These are phyloP conservation scores for Equus przewalskii DNA, from an alignment of 2,113 vertebrate genomes.

Conservation along the genomic window DNA sequence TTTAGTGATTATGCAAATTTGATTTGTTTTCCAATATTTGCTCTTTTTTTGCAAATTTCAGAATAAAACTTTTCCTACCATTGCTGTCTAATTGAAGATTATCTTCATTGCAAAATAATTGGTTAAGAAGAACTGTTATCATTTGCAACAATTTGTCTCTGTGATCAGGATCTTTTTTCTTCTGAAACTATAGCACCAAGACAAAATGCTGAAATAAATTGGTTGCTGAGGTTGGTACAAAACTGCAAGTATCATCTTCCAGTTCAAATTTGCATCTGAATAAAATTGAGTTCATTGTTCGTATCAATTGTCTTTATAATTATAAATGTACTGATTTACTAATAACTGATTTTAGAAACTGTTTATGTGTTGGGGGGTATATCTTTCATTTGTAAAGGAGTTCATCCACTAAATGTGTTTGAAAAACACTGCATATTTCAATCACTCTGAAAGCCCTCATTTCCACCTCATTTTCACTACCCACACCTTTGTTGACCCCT, in stretches of 20 bases:
- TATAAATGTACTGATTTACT: background rate
- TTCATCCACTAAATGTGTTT: background rate
- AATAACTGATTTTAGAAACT: background rate
- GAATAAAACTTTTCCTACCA: background rate
- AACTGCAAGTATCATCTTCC: background rate
- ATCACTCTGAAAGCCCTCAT: background rate
- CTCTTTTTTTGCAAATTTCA: background rate
- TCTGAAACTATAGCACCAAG: background rate
- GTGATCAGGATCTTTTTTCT: background rate
- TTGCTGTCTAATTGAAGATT: background rate
- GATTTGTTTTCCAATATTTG: background rate
- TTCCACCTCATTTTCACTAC: background rate
- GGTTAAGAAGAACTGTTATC: background rate
- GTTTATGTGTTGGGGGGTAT: background rate
- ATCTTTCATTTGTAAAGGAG: background rate
- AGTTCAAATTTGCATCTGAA: background rate
- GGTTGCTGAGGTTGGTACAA: background rate
- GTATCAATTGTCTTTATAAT: background rate
- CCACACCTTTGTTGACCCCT: background rate
- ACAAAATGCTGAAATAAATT: background rate
- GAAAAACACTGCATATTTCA: background rate
- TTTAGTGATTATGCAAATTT: background rate
- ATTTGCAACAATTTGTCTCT: conserved; percentile 5
- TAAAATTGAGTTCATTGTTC: background rate
- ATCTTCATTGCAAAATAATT: background rate